Base-by-base conservation (phyloP, 2,888 invertebrate species). In the Amblyjoppa fuscipennis region DNA sequence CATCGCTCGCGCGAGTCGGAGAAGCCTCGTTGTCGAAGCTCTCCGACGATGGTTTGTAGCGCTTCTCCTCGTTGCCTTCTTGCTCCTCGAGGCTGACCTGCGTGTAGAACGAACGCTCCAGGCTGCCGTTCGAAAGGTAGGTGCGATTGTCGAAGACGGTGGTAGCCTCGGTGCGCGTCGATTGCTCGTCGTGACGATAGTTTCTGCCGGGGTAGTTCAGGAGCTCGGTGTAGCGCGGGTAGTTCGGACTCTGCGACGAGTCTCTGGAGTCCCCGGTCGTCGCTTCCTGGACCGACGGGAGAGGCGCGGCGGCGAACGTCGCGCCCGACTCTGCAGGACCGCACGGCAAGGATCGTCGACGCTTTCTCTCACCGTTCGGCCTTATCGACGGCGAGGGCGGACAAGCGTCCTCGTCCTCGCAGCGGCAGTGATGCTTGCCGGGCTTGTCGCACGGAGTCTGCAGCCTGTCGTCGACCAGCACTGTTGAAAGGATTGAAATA, bases 401-500 rank as follows among this genome's bases (percentile, higher is more conserved):
- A 61, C 92, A 90, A 11, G 96, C 96, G 2, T 96, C 96, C 89
- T 97, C 97, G 51, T 97, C 96, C 89, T 96, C 96, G 91, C 97
- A 97, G 79, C 95, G 96, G 93, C 97, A 97, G 88, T 96, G 96
- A 92, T 97, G 97, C 92, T 97, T 97, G 0, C 97, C 97, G 83
- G 96, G 97, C 88, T 96, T 96, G 88, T 96, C 96, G 94, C 97
- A 97, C 0, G 95, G 95, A 0, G 96, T 96, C 88, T 96, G 96
- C 96, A 97, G 96, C 87, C 97, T 94, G 90, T 97, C 97, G 91
- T 97, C 97, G 16, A 97, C 94, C 64, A 96, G 87, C 77, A 91
- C 91, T 92, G 85, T 73, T 51, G 59, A 81, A 83, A 13, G 13
- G 4, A 61, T 61, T 5, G 0, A 13, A 25, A 25, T 3, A 31